Evolutionary conservation across 2,888 invertebrate species (phyloP).

Genomic region (Crossocerus cetratus): DNA sequence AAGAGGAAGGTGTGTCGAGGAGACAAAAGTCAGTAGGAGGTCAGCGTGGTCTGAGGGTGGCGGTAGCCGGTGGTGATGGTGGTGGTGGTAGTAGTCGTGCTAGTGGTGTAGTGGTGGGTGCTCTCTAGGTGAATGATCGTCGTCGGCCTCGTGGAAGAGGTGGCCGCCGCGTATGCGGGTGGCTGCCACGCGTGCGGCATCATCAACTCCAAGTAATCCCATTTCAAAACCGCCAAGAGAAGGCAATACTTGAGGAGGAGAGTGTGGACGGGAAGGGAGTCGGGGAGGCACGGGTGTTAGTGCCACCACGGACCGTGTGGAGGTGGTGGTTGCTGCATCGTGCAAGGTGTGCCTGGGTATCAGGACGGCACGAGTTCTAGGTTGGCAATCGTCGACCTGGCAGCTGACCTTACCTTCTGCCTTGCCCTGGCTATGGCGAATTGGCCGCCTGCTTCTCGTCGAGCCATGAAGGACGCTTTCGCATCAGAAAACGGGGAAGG

Average conservation of each 20-base stretch:
- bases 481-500: slow-evolving; percentile 11
- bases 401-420: slow-evolving; percentile 57
- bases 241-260: slow-evolving; percentile 6
- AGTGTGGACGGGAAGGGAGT: slow-evolving; percentile 14
- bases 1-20: slow-evolving; percentile 48
- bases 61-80: slow-evolving; percentile 53
- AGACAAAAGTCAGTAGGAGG: slow-evolving; percentile 58
- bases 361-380: slow-evolving; percentile 45
- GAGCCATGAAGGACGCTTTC: slow-evolving; percentile 38
- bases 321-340: slow-evolving; percentile 48
- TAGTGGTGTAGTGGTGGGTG: slow-evolving; percentile 58
- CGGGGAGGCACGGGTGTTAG: slow-evolving; percentile 38
- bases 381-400: slow-evolving; percentile 54
- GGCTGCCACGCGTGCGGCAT: slow-evolving; percentile 58
- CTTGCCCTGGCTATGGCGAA: slow-evolving; percentile 54
- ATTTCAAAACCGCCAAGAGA: slow-evolving; percentile 15
- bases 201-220: slow-evolving; percentile 50
- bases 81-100: slow-evolving; percentile 40
- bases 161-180: slow-evolving; percentile 56
- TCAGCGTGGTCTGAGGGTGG: slow-evolving; percentile 60
- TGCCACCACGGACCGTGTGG: slow-evolving; percentile 17
- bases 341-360: slow-evolving; percentile 58
- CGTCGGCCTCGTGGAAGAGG: slow-evolving; percentile 61
- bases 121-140: slow-evolving; percentile 62
- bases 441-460: slow-evolving; percentile 28